Evolutionary conservation across 2,888 invertebrate species (phyloP).

Genomic region (Nomada ferruginata): DNA sequence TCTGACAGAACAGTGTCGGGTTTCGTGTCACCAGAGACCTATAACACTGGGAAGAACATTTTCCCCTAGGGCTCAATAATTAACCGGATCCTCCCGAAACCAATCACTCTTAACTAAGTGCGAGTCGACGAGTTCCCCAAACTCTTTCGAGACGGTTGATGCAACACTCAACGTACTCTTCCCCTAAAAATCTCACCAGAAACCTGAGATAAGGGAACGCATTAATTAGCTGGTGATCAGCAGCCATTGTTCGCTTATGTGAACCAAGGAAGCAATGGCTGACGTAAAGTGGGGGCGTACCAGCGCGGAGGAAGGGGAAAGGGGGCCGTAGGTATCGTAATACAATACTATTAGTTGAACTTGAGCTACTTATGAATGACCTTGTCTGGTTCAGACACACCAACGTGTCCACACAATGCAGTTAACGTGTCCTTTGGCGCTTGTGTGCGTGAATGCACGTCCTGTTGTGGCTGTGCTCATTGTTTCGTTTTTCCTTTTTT

Average conservation of each 20-base stretch:
- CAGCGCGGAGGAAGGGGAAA: slow-evolving; percentile 57
- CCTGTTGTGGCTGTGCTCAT: slow-evolving; percentile 55
- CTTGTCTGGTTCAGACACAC: slow-evolving; percentile 74
- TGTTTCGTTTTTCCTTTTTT: slow-evolving; percentile 42
- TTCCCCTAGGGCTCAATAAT: background rate
- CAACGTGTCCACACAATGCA: slow-evolving; percentile 3
- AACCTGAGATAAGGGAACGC: background rate
- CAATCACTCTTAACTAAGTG: too few species aligned
- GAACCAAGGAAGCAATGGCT: slow-evolving; percentile 38
- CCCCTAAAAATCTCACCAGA: background rate
- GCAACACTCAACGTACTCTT: too few species aligned
- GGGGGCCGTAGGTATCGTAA: slow-evolving; percentile 73
- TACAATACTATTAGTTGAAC: slow-evolving; percentile 79
- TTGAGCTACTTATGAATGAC: slow-evolving; percentile 82
- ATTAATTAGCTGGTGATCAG: slow-evolving; percentile 48
- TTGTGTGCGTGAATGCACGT: slow-evolving; percentile 49
- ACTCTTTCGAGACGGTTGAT: too few species aligned
- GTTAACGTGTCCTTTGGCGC: slow-evolving; percentile 35
- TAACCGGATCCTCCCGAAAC: too few species aligned
- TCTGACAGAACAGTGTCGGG: background rate
- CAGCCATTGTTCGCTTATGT: slow-evolving; percentile 40
- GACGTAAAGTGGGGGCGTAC: slow-evolving; percentile 21
- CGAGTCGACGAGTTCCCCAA: too few species aligned
- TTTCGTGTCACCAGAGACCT: background rate
- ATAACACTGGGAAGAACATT: background rate